These are phyloP conservation scores for Alouatta palliata DNA, from an alignment of 2,113 vertebrate genomes.

Conservation along the genomic window DNA sequence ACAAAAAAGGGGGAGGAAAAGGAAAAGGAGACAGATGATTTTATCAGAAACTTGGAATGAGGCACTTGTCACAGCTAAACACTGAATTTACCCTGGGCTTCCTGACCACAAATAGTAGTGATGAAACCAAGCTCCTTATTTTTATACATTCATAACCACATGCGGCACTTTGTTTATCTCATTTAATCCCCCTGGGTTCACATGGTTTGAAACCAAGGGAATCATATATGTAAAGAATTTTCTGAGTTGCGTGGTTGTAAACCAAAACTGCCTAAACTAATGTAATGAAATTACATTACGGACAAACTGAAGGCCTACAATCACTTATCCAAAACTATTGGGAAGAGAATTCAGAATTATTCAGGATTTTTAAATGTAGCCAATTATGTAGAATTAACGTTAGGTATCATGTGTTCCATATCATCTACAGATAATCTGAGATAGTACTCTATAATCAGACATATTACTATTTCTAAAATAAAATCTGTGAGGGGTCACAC, in stretches of 20 bases:
- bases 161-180: not conserved
- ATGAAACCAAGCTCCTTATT: not conserved
- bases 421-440: not conserved
- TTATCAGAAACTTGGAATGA: not conserved
- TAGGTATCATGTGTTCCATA: not conserved
- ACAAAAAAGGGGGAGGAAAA: not conserved
- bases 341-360: not conserved
- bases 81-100: not conserved
- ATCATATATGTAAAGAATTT: not conserved
- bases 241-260: not conserved
- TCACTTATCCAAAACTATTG: not conserved
- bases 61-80: not conserved
- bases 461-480: not conserved
- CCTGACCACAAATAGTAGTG: not conserved
- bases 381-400: not conserved
- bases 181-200: conserved; percentile 19
- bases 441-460: not conserved
- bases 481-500: not conserved
- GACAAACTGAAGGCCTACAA: conserved; percentile 25
- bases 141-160: conserved; percentile 16
- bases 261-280: conserved; percentile 32
- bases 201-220: conserved; percentile 31
- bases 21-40: not conserved
- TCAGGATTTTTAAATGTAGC: not conserved
- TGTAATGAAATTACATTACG: conserved; percentile 19